Percentiles rank a stretch among this genome's conserved stretches.
phyloP scores from a whole-genome alignment of 2,888 invertebrate species.

The Fragum whitleyi region DNA sequence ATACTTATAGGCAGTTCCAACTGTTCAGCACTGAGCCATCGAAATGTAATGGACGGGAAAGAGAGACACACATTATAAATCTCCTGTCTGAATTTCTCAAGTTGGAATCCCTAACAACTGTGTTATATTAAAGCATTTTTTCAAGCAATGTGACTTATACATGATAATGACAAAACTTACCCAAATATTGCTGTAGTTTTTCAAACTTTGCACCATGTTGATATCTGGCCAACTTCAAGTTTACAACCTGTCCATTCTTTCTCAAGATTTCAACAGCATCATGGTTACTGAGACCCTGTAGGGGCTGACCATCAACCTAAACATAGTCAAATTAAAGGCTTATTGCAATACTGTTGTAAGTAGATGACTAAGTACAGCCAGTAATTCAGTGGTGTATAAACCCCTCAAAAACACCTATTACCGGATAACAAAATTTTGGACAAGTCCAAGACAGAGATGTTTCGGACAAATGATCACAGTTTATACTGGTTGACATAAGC shows the following conservation, averaged over 20 bases:
- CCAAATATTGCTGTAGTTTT: conserved; percentile 81
- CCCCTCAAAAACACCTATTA: no score
- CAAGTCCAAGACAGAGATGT: no score
- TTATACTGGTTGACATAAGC: no score
- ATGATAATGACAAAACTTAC: no score
- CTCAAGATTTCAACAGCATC: conserved; percentile 98
- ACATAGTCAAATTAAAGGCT: conserved; percentile 43
- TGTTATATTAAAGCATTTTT: no score
- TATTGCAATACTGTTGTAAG: no score
- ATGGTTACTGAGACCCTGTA: conserved; percentile 98
- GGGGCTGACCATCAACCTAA: conserved; percentile 93
- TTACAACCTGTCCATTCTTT: conserved; percentile 96
- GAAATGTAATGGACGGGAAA: background rate
- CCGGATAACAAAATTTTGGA: no score
- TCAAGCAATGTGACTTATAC: no score
- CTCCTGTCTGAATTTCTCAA: no score
- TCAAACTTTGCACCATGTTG: conserved; percentile 90
- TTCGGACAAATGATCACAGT: no score
- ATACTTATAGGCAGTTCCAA: background rate
- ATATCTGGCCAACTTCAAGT: conserved; percentile 95
- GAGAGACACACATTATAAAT: background rate
- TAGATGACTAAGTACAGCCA: no score
- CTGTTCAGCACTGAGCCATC: background rate
- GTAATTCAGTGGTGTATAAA: background rate
- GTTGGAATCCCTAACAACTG: no score